phyloP scores from a whole-genome alignment of 2,888 invertebrate species.

The Epirrhoe alternata region DNA sequence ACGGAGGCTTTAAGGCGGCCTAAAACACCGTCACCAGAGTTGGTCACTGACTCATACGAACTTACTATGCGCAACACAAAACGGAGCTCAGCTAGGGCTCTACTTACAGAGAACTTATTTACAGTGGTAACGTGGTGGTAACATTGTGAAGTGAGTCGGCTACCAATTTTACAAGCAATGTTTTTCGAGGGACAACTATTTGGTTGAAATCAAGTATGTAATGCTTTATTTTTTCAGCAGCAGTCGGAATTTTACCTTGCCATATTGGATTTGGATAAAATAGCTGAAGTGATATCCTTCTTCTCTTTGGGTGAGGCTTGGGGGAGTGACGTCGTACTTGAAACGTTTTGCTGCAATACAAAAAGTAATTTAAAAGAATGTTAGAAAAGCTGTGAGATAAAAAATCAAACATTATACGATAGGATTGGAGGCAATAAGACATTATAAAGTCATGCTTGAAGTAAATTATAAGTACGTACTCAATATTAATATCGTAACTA shows the following conservation, averaged over 20 bases:
- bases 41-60: no score
- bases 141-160: no score
- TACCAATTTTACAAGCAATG: no score
- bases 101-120: no score
- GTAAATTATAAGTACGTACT: slow-evolving; percentile 13
- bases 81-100: no score
- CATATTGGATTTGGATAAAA: slow-evolving; percentile 90
- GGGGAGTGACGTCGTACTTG: slow-evolving; percentile 76
- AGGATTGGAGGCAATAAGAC: not conserved
- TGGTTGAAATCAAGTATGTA: not conserved
- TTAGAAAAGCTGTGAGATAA: not conserved
- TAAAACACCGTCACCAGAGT: no score
- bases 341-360: slow-evolving; percentile 83
- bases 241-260: slow-evolving; percentile 87
- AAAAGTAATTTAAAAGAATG: slow-evolving; percentile 9
- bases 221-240: not conserved
- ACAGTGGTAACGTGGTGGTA: no score
- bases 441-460: slow-evolving; percentile 38
- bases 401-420: not conserved
- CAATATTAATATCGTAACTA: slow-evolving; percentile 3
- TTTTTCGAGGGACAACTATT: not conserved
- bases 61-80: no score
- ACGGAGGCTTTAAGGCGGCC: no score
- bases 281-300: slow-evolving; percentile 87
- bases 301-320: slow-evolving; percentile 85